phyloP scores from a whole-genome alignment of 2,797 vertebrate genomes.

The Hybognathus amarus region DNA sequence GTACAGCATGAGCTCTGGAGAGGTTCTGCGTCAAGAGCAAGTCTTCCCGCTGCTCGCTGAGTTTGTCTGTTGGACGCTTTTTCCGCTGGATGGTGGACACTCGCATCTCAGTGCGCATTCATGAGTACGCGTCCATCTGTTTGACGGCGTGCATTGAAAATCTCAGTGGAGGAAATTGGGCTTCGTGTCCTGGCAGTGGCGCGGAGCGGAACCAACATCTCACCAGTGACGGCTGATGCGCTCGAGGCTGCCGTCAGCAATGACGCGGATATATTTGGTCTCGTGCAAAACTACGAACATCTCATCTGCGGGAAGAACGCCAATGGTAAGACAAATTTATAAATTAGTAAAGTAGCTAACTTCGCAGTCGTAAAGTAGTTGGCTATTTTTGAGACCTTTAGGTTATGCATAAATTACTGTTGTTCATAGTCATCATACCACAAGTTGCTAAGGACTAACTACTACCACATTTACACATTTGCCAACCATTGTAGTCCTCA shows the following conservation, averaged over 20 bases:
- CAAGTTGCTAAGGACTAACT: neutral
- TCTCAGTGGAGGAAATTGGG: slow-evolving; percentile 85
- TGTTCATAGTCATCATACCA: neutral
- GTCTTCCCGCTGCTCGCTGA: slow-evolving; percentile 86
- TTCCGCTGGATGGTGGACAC: slow-evolving; percentile 98
- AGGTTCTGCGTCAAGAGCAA: slow-evolving; percentile 82
- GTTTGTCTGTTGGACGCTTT: slow-evolving; percentile 89
- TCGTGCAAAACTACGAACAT: slow-evolving; percentile 89
- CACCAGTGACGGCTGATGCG: slow-evolving; percentile 78
- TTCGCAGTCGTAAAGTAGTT: neutral
- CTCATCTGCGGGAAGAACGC: slow-evolving; percentile 91
- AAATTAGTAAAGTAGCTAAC: neutral
- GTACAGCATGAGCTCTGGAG: slow-evolving; percentile 92
- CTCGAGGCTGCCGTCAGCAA: slow-evolving; percentile 86
- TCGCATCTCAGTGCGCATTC: slow-evolving; percentile 89
- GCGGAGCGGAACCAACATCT: slow-evolving; percentile 47
- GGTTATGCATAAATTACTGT: neutral
- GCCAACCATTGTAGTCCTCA: neutral
- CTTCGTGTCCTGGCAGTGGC: slow-evolving; percentile 75
- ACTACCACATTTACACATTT: neutral
- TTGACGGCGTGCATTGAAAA: slow-evolving; percentile 88
- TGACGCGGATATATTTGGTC: slow-evolving; percentile 90
- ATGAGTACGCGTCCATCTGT: slow-evolving; percentile 90
- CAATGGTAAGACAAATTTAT: slow-evolving; percentile 80
- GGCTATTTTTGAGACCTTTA: neutral